Evolutionary conservation across 53 echinoderm and acorn worm genomes (phyloP), one percentile per base, ranked within the genome.

Genomic region (Apostichopus leukothele): DNA sequence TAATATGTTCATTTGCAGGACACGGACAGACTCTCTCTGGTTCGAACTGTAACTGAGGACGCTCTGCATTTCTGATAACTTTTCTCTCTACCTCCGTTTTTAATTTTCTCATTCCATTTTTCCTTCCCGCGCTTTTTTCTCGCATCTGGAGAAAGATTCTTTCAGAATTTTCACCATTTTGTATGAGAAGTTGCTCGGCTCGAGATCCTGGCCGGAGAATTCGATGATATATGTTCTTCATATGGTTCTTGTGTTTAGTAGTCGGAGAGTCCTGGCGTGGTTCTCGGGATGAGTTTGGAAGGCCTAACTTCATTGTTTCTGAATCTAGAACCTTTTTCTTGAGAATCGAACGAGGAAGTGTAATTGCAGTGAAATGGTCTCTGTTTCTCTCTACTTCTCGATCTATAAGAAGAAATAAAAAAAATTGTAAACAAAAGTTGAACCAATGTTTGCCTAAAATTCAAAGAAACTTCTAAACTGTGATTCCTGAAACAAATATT

Each of bases 161-260:
- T 51, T 87, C 87, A 1, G 87, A 87, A 55, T 87, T 87, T 71
- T 87, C 87, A 4, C 87, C 87, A 11, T 87, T 87, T 51, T 75
- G 87, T 7, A 87, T 75, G 19, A 75, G 88, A n/a, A 87, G 54
- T 53, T 87, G 57, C 91, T 75, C 53, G 63, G 25, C 25, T 25
- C 25, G 25, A 25, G 68, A 55, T 8, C 55, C 6, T 55, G 91
- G 88, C 19, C 88, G 85, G 22, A 97, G 80, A 53, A 97, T 95
- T 52, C 97, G 90, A 5, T 85, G 81, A 52, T 97, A 97, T 4
- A 97, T 87, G 55, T 97, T 97, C 16, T 91, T 85, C 90, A 97
- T 97, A 67, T 93, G 92, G 21, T 75, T 53, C 5, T 74, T 21
- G 19, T 75, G 51, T 57, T 75, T 74, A 4, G 74, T 87, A 13